These are phyloP conservation scores for Pseudopleuronectes americanus DNA, from an alignment of 2,797 vertebrate genomes.

Conservation along the genomic window DNA sequence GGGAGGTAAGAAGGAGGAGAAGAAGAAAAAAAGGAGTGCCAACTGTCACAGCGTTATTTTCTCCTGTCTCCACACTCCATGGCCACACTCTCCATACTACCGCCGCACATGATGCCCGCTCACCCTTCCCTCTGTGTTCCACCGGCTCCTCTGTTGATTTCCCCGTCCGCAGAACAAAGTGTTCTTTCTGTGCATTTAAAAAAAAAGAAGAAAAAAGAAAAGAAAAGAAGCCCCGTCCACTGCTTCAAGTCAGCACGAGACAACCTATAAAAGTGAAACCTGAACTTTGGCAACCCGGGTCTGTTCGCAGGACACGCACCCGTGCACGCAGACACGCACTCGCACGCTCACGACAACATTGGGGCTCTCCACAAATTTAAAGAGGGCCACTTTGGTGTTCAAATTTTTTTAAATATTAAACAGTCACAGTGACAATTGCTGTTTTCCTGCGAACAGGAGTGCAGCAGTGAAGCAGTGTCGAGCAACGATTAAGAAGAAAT, in stretches of 20 bases:
- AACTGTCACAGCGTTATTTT: conserved; percentile 78
- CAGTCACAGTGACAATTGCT: background rate
- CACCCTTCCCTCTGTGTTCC: conserved; percentile 36
- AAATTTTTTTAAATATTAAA: too few relatives aligned
- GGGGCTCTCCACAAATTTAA: conserved; percentile 6
- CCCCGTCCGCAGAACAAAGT: conserved; percentile 70
- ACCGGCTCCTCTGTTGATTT: conserved; percentile 59
- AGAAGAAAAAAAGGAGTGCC: conserved; percentile 53
- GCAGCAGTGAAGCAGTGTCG: conserved; percentile 20
- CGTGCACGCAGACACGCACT: conserved; percentile 3
- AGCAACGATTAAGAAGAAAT: conserved; percentile 47
- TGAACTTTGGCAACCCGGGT: conserved; percentile 53
- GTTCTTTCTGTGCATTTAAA: conserved; percentile 65
- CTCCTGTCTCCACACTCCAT: conserved; percentile 49
- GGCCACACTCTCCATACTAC: conserved; percentile 37
- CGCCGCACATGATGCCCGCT: conserved; percentile 46
- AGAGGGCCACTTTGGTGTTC: conserved; percentile 12
- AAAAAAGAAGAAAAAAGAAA: conserved; percentile 17
- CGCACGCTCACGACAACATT: conserved; percentile 36
- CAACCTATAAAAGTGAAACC: conserved; percentile 66
- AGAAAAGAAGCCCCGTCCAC: conserved; percentile 36
- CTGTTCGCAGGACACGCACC: conserved; percentile 2
- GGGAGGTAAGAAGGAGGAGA: conserved; percentile 48
- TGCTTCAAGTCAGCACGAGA: conserved; percentile 58
- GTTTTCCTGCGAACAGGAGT: conserved; percentile 8